Base-by-base conservation (phyloP, 2,888 invertebrate species). In the Drosophila merina region DNA sequence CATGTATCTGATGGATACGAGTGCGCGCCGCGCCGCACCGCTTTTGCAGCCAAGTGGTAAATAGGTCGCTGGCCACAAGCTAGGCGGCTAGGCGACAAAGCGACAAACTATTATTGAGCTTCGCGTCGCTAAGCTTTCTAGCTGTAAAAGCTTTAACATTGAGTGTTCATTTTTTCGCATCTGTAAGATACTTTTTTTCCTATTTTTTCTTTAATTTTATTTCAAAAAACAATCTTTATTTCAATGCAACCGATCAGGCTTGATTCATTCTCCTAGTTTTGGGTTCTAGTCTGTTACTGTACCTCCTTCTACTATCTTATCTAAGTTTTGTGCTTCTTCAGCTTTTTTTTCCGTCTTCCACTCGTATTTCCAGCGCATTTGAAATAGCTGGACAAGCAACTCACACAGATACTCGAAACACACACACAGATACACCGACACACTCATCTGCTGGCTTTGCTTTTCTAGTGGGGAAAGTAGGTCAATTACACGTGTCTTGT, bases 401-500 rank as follows among this genome's bases (percentile, higher is more conserved):
- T 47, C 47, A 51, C 55, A 60, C 60, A 67, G 31, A 69, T 44
- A 58, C 49, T 57, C 33, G 33, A 26, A 49, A 20, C 20, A 52
- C 49, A 69, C 67, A 63, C 56, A 67, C 56, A 52, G 2, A 14
- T 3, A 20, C 36, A 51, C 20, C 20, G 20, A 20, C 20, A 20
- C 20, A 20, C 20, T 20, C 33, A 45, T 28, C 51, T 45, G 51
- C 31, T 59, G 40, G 33, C 62, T 59, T 59, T 62, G 75, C 63
- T 70, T 63, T 75, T 83, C 69, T 80, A 70, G 77, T 84, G 87
- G 90, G 81, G 90, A 89, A 89, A 90, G 89, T 89, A 80, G 90
- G 89, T 89, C 89, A 89, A 87, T 89, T 90, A 88, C 89, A 89
- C 89, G 90, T 89, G 89, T 85, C 86, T 79, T 73, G 63, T 77